Base-by-base conservation (phyloP, 2,113 vertebrate genomes). In the Marmota monax region DNA sequence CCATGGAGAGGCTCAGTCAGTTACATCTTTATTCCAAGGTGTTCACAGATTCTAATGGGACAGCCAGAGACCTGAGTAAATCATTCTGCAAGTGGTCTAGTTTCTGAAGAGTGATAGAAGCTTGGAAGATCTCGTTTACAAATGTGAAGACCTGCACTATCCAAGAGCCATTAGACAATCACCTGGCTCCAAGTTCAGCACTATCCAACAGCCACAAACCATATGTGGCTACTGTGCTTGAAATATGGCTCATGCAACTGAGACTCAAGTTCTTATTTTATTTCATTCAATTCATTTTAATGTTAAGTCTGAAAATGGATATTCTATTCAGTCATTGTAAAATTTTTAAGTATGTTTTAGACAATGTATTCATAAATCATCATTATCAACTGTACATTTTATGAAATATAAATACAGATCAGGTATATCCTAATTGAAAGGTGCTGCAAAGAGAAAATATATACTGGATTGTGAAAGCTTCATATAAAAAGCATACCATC, bases 231-330 rank as follows among this genome's bases (percentile, higher is more conserved):
- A 45, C 23, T 63, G 18, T 1, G 18, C 18, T 51, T 48, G 18
- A 74, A 79, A 63, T 63, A 25, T 27, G 10, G 1, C 17, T 84
- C 37, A 37, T 90, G 37, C 18, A 63, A 77, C 18, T 16, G n/a
- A 51, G 39, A 86, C 18, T 13, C 29, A 65, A 86, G 17, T 76
- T 17, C 18, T 89, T 39, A 39, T 74, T 80, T 84, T 69, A 29
- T 45, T 74, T 61, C 27, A 63, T n/a, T 70, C 25, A 39, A 63
- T 58, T 69, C 53, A 73, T 73, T 90, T 91, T 51, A 61, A 39
- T 58, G 87, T 45, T n/a, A 88, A 78, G 91, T 76, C 8, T 85
- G 34, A 94, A 80, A 82, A n/a, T 79, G 34, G n/a, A n/a, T 51
- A 51, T 16, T 69, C 20, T 53, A 61, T n/a, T 95, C 22, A 78